Base-by-base conservation (phyloP, 2,113 vertebrate genomes). In the Datnioides undecimradiatus region DNA sequence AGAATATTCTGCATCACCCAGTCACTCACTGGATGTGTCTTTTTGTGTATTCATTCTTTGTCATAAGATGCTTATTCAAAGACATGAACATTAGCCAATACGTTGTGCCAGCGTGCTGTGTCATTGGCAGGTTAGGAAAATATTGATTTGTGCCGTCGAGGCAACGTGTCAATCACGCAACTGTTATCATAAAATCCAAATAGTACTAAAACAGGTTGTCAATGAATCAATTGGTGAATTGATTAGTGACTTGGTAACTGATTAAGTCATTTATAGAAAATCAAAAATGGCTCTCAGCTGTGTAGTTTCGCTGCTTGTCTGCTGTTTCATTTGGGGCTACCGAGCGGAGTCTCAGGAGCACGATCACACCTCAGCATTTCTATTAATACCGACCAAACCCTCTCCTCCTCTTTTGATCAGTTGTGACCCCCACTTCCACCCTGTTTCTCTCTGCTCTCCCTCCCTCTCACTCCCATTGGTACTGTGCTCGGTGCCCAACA, bases 91-190 rank as follows among this genome's bases (percentile, higher is more conserved):
- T 64, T 52, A 76, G 16, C 14, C 69, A 16, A 1, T 55, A 21
- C 57, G 5, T 45, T 51, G 45, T 19, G 19, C 36, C 66, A 25
- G 7, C 57, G 34, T n/a, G 46, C 54, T 80, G 52, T 67, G 46
- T 55, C 14, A 51, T 41, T 51, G 51, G 29, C 52, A 54, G 34
- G 21, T 7, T 54, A 19, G 46, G 41, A 82, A 67, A 55, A 62
- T 38, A 74, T 38, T 70, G 33, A 66, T 40, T 33, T 43, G 19
- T 38, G 6, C 58, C 40, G 25, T 73, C 31, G 46, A 67, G 41
- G 21, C 23, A 21, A 6, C 0, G 2, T 69, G 84, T 82, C 66
- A 76, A 25, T 82, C 62, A 82, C 12, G 65, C 10, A n/a, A n/a
- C 23, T 19, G 52, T 23, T 1, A 17, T 45, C 19, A 45, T 19